Evolutionary conservation across 2,888 invertebrate species (phyloP), one percentile per base, ranked within the genome.

Genomic region (Vanessa cardui): DNA sequence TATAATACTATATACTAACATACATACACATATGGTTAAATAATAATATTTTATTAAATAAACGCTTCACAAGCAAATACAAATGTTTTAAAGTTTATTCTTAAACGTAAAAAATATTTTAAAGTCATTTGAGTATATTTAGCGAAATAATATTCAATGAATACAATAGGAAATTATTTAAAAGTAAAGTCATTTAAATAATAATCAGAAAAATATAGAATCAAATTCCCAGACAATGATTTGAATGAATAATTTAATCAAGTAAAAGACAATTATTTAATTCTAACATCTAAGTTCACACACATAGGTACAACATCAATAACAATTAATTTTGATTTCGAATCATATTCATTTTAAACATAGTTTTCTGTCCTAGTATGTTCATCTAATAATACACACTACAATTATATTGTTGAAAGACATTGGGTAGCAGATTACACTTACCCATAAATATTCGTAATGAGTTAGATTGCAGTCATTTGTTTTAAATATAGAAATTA

Each of bases 381-480:
- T 46, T 56, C 47, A 18, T 18, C 8, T 46, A 60, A 44, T 46
- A 60, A 44, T 52, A 49, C 18, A 64, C 64, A 60, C 31, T 45
- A 56, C 33, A 60, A 58, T 44, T 31, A 62, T 56, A 58, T 44
- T 33, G 44, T 60, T 49, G 58, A 68, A 61, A 62, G 64, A 61
- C 45, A 59, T 68, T 16, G 60, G 65, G 31, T 44, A 31, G 31
- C 20, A 63, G 26, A 21, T 16, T 54, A 31, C 15, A 21, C 15
- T 49, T 16, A 63, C 20, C 39, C 63, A 68, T 9, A 52, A 6
- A 46, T 63, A 61, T 50, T 33, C 66, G 60, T 52, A 31, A 65
- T 59, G 63, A 71, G 49, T 68, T 66, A 71, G 66, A 71, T 66
- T 63, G 44, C 49, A 39, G 64, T 56, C 64, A 60, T 18, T 62